These are phyloP conservation scores for Mimachlamys varia DNA, from an alignment of 2,888 invertebrate genomes.

Conservation along the genomic window DNA sequence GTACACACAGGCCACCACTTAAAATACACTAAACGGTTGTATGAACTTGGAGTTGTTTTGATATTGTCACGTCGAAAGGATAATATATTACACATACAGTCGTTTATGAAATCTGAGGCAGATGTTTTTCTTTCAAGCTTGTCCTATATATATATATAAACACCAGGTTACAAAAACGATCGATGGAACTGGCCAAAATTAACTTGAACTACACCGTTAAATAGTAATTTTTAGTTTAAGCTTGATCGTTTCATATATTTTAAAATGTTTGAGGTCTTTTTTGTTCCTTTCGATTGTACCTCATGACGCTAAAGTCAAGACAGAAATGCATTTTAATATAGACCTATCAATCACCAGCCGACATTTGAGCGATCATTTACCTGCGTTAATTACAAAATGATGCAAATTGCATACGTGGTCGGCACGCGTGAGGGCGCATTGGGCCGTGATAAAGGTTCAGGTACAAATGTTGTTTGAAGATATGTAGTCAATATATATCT, in stretches of 20 bases:
- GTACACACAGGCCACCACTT: too few species aligned
- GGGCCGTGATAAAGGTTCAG: neutral
- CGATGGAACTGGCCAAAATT: neutral
- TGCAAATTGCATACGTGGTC: conserved; percentile 15
- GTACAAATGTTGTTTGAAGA: neutral
- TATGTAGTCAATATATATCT: neutral
- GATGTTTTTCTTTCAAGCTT: neutral
- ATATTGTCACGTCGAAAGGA: neutral
- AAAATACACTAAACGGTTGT: too few species aligned
- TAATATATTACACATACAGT: neutral
- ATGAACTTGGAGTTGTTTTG: neutral
- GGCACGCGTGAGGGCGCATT: conserved; percentile 5
- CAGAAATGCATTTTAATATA: conserved; percentile 9
- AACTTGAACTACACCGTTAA: neutral
- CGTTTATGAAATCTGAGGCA: neutral
- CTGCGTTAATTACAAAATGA: conserved; percentile 31
- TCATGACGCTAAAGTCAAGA: neutral
- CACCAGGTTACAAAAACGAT: neutral
- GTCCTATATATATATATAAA: neutral
- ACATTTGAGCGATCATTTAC: conserved; percentile 26
- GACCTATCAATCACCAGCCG: neutral
- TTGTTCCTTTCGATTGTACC: neutral
- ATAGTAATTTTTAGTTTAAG: conserved; percentile 1
- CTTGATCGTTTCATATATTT: conserved; percentile 19
- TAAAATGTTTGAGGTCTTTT: neutral